A percentile compares a stretch with the other conserved stretches of the same genome.
phyloP scores from a whole-genome alignment of 2,113 vertebrate species.

The Nycticorax nycticorax region DNA sequence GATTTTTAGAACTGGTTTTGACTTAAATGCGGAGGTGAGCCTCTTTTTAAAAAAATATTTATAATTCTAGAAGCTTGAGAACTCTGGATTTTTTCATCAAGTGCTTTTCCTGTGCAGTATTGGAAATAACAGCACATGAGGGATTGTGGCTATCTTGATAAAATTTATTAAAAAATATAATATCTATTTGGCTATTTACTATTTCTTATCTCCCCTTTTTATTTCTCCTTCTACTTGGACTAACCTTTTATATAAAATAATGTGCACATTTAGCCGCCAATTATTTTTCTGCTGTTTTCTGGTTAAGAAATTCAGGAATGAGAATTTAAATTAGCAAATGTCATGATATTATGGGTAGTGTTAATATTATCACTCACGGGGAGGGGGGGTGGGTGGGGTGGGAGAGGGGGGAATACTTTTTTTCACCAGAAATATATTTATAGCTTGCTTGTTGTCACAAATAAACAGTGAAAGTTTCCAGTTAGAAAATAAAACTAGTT shows the following conservation, averaged over 20 bases:
- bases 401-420: too few species aligned
- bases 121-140: neutral
- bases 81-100: neutral
- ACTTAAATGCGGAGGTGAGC: neutral
- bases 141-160: neutral
- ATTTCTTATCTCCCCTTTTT: neutral
- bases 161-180: neutral
- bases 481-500: constrained; percentile 14
- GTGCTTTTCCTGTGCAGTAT: neutral
- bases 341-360: neutral
- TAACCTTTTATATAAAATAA: neutral
- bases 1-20: neutral
- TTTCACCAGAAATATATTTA: neutral
- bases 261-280: neutral
- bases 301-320: neutral
- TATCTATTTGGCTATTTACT: neutral
- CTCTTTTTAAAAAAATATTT: neutral
- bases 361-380: neutral
- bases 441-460: neutral
- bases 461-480: neutral
- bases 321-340: neutral
- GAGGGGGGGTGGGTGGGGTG: too few species aligned
- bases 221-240: neutral
- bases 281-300: neutral
- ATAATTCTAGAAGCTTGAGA: neutral